phyloP scores from a whole-genome alignment of 92 coral and sea anemone genomes.

The Muricea muricata region DNA sequence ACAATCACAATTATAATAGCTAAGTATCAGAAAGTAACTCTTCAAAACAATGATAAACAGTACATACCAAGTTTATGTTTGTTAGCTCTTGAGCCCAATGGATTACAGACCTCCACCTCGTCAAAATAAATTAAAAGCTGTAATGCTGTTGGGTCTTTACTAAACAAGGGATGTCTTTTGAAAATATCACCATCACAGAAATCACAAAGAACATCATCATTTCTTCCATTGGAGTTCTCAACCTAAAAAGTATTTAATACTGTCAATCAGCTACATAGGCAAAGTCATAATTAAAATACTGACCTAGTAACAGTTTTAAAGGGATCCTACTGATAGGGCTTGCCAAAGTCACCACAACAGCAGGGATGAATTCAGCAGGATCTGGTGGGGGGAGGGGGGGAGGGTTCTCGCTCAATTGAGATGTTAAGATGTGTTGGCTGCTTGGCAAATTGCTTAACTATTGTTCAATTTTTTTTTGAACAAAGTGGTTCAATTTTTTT shows the following conservation, averaged over 20 bases:
- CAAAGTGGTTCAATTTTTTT: too few relatives aligned
- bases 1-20: too few relatives aligned
- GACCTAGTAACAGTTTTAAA: too few relatives aligned
- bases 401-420: too few relatives aligned
- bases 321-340: too few relatives aligned
- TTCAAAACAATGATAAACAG: background rate
- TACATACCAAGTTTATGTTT: conserved; percentile 66
- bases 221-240: conserved; percentile 50
- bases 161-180: conserved; percentile 62
- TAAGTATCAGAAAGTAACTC: too few relatives aligned
- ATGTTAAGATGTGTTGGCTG: too few relatives aligned
- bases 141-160: conserved; percentile 53
- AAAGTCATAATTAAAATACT: background rate
- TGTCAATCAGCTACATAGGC: background rate
- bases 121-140: conserved; percentile 68
- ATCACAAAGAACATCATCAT: conserved; percentile 59
- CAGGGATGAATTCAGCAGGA: too few relatives aligned
- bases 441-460: too few relatives aligned
- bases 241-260: conserved; percentile 46
- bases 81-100: conserved; percentile 67
- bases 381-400: too few relatives aligned
- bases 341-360: too few relatives aligned
- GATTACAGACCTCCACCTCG: conserved; percentile 73
- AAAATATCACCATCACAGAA: conserved; percentile 57
- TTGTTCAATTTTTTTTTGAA: too few relatives aligned